These are phyloP conservation scores for Tolypeutes matacus DNA, from an alignment of 2,797 vertebrate genomes.

Conservation along the genomic window DNA sequence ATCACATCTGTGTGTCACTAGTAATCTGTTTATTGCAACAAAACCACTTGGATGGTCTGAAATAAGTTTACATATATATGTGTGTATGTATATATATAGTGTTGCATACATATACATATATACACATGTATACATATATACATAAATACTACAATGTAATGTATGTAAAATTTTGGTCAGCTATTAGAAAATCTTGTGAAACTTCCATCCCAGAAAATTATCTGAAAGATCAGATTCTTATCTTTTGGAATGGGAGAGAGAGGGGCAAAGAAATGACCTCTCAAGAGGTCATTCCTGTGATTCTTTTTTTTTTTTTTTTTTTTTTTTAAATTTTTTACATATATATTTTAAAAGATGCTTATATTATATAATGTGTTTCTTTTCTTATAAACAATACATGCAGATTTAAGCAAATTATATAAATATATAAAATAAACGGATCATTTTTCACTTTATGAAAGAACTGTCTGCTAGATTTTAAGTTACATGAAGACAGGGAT, in stretches of 20 bases:
- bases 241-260: not conserved
- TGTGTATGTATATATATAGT: too few relatives aligned
- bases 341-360: too few relatives aligned
- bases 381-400: not conserved
- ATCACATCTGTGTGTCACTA: not conserved
- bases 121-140: too few relatives aligned
- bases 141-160: too few relatives aligned
- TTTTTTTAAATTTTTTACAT: too few relatives aligned
- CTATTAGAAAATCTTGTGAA: conserved; percentile 11
- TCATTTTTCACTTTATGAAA: not conserved
- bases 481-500: not conserved
- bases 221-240: not conserved
- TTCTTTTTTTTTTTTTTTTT: too few relatives aligned
- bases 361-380: too few relatives aligned
- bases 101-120: too few relatives aligned
- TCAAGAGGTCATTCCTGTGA: not conserved
- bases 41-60: not conserved
- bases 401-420: conserved; percentile 18
- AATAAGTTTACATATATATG: not conserved
- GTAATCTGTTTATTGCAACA: not conserved
- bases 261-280: not conserved
- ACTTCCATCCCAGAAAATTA: not conserved
- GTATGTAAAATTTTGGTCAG: not conserved
- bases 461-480: not conserved
- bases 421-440: not conserved